Percentiles rank a stretch among this genome's conserved stretches.
phyloP scores from a whole-genome alignment of 2,888 invertebrate species.

The Spicauda simplicius region DNA sequence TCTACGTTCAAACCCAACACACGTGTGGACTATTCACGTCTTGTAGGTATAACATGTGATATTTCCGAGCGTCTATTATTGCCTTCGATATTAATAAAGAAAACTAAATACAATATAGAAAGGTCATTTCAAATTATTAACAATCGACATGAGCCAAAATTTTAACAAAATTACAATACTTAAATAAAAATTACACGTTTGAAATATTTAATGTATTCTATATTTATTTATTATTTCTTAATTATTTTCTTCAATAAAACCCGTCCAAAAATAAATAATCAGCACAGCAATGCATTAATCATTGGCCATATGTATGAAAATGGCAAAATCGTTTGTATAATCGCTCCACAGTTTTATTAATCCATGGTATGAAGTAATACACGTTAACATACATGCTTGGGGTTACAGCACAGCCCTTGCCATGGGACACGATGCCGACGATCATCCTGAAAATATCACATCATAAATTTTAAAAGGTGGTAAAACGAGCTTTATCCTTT shows the following conservation, averaged over 20 bases:
- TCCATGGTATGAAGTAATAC: conserved; percentile 48
- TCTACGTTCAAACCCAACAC: neutral
- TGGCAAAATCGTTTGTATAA: conserved; percentile 48
- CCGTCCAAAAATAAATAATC: too few relatives aligned
- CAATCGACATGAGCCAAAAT: too few relatives aligned
- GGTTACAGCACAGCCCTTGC: conserved; percentile 46
- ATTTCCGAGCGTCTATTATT: neutral
- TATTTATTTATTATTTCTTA: neutral
- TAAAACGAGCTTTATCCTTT: too few relatives aligned
- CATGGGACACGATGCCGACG: conserved; percentile 55
- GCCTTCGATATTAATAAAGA: neutral
- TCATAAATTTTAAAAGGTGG: too few relatives aligned
- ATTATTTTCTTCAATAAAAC: neutral
- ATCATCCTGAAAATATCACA: conserved; percentile 47
- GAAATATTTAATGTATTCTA: neutral
- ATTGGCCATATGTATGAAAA: conserved; percentile 41
- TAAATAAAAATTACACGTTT: too few relatives aligned
- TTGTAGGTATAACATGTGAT: neutral
- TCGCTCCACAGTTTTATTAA: conserved; percentile 39
- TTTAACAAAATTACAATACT: too few relatives aligned
- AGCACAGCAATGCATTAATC: neutral
- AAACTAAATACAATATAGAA: neutral
- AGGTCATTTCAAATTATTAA: too few relatives aligned
- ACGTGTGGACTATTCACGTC: neutral
- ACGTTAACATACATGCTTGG: conserved; percentile 54